Base-by-base conservation (phyloP, 2,113 vertebrate genomes). In the Phalacrocorax brasilianus region DNA sequence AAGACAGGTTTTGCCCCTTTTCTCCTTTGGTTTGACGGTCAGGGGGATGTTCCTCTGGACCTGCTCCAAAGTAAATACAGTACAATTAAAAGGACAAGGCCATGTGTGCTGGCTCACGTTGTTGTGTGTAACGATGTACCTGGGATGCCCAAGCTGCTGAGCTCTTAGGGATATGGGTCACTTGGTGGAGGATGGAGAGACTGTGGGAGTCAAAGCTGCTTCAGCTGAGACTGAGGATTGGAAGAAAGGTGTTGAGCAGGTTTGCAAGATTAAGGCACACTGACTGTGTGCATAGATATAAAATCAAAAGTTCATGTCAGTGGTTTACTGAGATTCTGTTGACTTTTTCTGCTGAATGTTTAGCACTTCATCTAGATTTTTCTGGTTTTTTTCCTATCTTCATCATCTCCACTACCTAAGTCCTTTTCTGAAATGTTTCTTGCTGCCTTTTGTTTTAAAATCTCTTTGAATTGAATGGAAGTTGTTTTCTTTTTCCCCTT, bases 51-150 rank as follows among this genome's bases (percentile, higher is more conserved):
- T 88, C 4, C 12, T 72, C 42, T 53, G 38, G 28, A 59, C 23
- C 52, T 63, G 26, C 52, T 92, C 49, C 32, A 2, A 42, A 73
- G 32, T 9, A 10, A 62, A 44, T 28, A 4, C 18, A 28, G 15
- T 22, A 3, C 1, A 4, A 27, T 62, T 67, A 44, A 47, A 74
- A 42, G 3, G 3, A 14, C 2, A 6, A 56, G 65, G 35, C 33
- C 23, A 15, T 0, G 0, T 3, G 14, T 72, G 27, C 11, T 4
- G 40, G 49, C 79, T 82, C 3, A 1, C 6, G 14, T 47, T 32
- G 21, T 9, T 0, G 0, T 28, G 26, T 0, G 0, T 44, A 85
- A 22, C 33, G 8, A 1, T 0, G 0, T 38, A 52, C 10, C 38
- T 88, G 71, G 26, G 38, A 8, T 55, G 33, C 24, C 35, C 23